Conservation (phyloP, 1,140 invertebrate species). For the Bactericera cockerelli region DNA sequence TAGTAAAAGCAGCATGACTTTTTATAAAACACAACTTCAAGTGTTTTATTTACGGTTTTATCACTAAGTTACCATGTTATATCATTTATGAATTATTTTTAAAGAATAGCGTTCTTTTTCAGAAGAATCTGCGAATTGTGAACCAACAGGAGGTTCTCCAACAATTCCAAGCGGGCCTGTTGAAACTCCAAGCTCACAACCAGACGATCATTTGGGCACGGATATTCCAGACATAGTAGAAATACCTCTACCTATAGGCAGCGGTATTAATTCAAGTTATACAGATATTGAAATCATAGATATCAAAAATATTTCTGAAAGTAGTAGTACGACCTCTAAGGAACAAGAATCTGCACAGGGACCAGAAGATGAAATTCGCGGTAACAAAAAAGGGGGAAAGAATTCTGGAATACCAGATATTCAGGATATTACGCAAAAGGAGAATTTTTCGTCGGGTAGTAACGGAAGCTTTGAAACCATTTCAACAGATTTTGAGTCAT, state of each 20-base stretch:
- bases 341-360: background rate
- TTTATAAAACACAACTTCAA: no score
- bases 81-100: no score
- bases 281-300: background rate
- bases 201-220: background rate
- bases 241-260: background rate
- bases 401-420: no score
- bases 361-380: no score
- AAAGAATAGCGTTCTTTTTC: background rate
- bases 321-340: background rate
- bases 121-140: background rate
- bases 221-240: background rate
- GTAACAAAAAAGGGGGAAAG: no score
- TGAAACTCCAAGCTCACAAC: background rate
- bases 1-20: no score
- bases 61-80: no score
- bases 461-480: no score
- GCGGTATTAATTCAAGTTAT: background rate
- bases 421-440: no score
- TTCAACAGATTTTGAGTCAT: no score
- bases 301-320: background rate
- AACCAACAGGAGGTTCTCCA: background rate
- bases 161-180: background rate
- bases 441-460: no score
- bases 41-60: no score